A percentile compares a stretch with the other conserved stretches of the same genome.
Evolutionary conservation across 92 coral and sea anemone genomes (phyloP).

Genomic region (Bergia puertoricense): DNA sequence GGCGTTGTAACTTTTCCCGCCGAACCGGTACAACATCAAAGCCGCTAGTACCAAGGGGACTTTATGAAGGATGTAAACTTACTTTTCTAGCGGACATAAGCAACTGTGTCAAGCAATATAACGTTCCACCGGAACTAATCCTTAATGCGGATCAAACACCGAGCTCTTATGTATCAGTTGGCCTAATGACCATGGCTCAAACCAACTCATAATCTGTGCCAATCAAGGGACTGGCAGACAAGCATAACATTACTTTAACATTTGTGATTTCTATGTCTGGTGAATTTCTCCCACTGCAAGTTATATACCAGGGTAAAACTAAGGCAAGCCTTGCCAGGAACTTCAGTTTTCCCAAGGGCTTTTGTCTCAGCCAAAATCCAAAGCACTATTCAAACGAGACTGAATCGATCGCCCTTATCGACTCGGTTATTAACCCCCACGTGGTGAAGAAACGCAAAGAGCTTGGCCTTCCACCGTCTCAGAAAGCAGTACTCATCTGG

Average conservation of each 20-base stretch:
- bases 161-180: constrained; percentile 61
- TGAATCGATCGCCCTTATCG: too few species aligned
- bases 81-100: constrained; percentile 15
- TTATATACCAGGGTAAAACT: neutral
- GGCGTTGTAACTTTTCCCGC: constrained; percentile 16
- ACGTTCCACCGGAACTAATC: constrained; percentile 35
- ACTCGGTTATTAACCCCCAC: too few species aligned
- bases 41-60: constrained; percentile 26
- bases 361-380: too few species aligned
- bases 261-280: constrained; percentile 59
- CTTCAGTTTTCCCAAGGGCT: too few species aligned
- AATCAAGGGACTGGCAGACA: constrained; percentile 59
- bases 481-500: constrained; percentile 4
- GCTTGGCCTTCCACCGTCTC: neutral
- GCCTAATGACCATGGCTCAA: constrained; percentile 74
- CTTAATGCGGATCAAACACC: constrained; percentile 66
- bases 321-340: too few species aligned
- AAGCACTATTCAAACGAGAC: too few species aligned
- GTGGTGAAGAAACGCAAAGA: too few species aligned
- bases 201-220: constrained; percentile 60
- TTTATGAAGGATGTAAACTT: constrained; percentile 25
- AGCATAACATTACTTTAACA: constrained; percentile 54
- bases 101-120: constrained; percentile 21
- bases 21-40: constrained; percentile 27
- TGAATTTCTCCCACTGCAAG: constrained; percentile 20